A percentile compares a stretch with the other conserved stretches of the same genome.
Conservation (phyloP, 2,113 vertebrate species). For the Nasalis larvatus region DNA sequence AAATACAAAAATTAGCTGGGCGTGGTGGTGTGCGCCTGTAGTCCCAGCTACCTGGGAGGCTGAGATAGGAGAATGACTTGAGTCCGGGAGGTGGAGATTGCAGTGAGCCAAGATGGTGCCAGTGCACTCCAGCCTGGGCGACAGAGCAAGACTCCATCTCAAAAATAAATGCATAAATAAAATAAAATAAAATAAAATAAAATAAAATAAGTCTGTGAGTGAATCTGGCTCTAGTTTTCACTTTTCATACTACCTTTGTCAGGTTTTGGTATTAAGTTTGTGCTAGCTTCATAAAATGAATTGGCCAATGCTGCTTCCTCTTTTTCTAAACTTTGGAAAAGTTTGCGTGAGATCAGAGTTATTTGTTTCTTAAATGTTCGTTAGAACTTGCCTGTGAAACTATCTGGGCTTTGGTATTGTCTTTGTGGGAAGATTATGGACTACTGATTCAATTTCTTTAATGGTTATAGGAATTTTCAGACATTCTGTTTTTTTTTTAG, state of each 20-base stretch:
- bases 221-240: neutral
- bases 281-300: neutral
- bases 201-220: neutral
- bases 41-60: too few species aligned
- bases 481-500: slow-evolving; percentile 28
- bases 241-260: neutral
- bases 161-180: too few species aligned
- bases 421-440: neutral
- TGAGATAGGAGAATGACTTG: too few species aligned
- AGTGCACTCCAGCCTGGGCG: too few species aligned
- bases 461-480: neutral
- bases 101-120: too few species aligned
- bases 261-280: slow-evolving; percentile 8
- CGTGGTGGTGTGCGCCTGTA: too few species aligned
- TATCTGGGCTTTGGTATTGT: neutral
- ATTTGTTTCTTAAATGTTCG: slow-evolving; percentile 34
- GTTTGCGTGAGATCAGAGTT: slow-evolving; percentile 11
- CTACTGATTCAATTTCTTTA: slow-evolving; percentile 3
- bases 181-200: too few species aligned
- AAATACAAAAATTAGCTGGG: too few species aligned
- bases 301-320: neutral
- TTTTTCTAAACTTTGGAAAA: slow-evolving; percentile 32
- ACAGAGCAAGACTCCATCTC: too few species aligned
- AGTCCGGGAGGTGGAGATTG: too few species aligned
- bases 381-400: neutral